Evolutionary conservation across 2,113 vertebrate species (phyloP), one percentile per base, ranked within the genome.

Genomic region (Montifringilla adamsi): DNA sequence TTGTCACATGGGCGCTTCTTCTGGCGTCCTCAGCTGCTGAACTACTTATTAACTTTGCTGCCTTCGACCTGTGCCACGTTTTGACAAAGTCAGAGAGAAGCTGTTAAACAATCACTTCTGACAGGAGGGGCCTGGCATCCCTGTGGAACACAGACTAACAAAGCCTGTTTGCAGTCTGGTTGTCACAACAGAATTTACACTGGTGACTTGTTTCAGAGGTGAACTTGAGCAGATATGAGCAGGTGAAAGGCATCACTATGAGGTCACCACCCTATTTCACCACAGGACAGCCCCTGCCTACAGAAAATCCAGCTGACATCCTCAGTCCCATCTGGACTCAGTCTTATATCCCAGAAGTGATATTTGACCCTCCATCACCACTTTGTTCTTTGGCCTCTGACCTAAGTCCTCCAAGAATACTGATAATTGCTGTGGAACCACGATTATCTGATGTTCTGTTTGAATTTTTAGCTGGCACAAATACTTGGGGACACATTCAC

Each of bases 201-300:
- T 20, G n/a, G 56, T n/a, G 53, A 46, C 69, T 90, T 56, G 76
- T 90, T 92, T 81, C 93, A 92, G 82, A 96, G 92, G 94, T 95
- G 90, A 96, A 92, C 77, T 35, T 68, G 60, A 93, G 69, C 53
- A 94, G 73, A 84, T 86, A 93, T 0, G 11, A 83, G 87, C 70
- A 90, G 84, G 70, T 67, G 75, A 87, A 91, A 95, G 70, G 82
- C 3, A 0, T 85, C 87, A 81, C 0, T 0, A 39, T 67, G 76
- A 94, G 56, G 78, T 85, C 87, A 93, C 50, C 67, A 26, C 53
- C 53, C 74, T 46, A 2, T 70, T 91, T 87, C 81, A 89, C 89
- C 84, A 77, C 49, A 28, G 41, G 63, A 47, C 56, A 91, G 82
- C 33, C 43, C 46, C 66, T 7, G 7, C n/a, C 41, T 10, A 21